Percentiles rank a stretch among this genome's conserved stretches.
These are phyloP conservation scores for Ophion costatus DNA, from an alignment of 2,888 invertebrate genomes.

Conservation along the genomic window DNA sequence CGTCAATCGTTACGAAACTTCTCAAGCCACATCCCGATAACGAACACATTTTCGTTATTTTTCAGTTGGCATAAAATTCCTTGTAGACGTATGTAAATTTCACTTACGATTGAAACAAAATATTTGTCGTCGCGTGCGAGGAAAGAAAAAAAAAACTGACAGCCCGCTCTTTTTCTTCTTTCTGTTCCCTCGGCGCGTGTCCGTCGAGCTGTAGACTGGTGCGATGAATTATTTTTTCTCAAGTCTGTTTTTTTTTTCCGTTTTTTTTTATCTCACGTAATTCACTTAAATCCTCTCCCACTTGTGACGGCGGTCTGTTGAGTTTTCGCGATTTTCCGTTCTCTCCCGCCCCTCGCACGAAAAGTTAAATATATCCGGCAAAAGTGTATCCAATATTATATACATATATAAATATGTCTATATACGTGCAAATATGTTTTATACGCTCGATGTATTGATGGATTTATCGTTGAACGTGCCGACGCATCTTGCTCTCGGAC, in stretches of 20 bases:
- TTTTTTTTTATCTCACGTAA: slow-evolving; percentile 2
- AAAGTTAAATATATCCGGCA: not conserved
- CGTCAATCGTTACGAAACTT: too few species aligned
- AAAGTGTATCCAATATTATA: not conserved
- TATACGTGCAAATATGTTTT: not conserved
- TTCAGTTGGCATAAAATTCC: not conserved
- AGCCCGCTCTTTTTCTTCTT: slow-evolving; percentile 17
- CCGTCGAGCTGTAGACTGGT: not conserved
- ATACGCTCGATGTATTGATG: slow-evolving; percentile 4
- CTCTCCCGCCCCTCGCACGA: not conserved
- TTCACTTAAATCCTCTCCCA: slow-evolving; percentile 41
- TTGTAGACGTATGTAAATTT: slow-evolving; percentile 27
- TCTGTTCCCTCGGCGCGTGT: slow-evolving; percentile 1
- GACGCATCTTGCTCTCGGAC: slow-evolving; percentile 48
- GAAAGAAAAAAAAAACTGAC: slow-evolving; percentile 25
- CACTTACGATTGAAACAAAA: slow-evolving; percentile 60
- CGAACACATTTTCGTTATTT: not conserved
- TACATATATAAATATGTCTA: too few species aligned
- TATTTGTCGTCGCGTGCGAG: slow-evolving; percentile 38
- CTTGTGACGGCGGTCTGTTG: not conserved
- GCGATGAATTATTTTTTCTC: not conserved
- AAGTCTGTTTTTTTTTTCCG: slow-evolving; percentile 3
- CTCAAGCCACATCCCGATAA: slow-evolving; percentile 6
- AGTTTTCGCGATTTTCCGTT: not conserved
- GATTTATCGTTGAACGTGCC: slow-evolving; percentile 32